Percentiles rank a stretch among this genome's conserved stretches.
Evolutionary conservation across 1,140 invertebrate genomes (phyloP).

Genomic region (Globodera rostochiensis): DNA sequence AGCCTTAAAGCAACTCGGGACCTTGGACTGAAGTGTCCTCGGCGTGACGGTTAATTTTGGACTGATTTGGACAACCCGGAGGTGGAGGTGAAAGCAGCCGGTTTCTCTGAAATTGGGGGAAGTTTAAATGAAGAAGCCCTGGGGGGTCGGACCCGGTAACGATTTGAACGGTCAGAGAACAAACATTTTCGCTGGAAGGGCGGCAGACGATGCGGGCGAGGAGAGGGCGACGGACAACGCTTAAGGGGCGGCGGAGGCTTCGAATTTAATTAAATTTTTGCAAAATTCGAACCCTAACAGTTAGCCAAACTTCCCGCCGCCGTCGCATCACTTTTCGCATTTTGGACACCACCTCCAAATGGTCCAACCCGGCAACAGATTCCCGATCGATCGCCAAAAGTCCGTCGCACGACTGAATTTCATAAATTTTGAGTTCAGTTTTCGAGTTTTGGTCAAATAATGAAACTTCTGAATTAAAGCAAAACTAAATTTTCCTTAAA

Average conservation of each 20-base stretch:
- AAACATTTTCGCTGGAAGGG: not conserved
- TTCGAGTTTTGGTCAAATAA: not conserved
- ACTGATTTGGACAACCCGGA: not conserved
- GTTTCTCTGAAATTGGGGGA: not conserved
- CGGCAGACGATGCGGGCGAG: not conserved
- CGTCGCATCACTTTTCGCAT: constrained; percentile 12
- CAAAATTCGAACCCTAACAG: constrained; percentile 15
- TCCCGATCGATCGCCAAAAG: constrained; percentile 20
- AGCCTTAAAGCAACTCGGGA: too few species aligned
- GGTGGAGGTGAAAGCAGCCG: not conserved
- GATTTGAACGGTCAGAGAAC: not conserved
- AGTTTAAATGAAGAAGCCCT: too few species aligned
- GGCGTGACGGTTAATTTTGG: too few species aligned
- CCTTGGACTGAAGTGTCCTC: too few species aligned
- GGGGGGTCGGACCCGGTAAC: not conserved
- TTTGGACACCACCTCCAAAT: constrained; percentile 21
- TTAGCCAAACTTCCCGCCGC: constrained; percentile 7
- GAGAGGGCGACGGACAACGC: not conserved
- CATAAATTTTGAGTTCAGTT: not conserved
- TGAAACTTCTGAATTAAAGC: too few species aligned
- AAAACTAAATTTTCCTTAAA: too few species aligned
- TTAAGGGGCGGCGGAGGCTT: not conserved
- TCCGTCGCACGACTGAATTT: constrained; percentile 6
- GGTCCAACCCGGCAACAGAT: not conserved
- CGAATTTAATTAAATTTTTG: constrained; percentile 13